phyloP scores from a whole-genome alignment of 2,797 vertebrate species.

The Gobionotothen gibberifrons region DNA sequence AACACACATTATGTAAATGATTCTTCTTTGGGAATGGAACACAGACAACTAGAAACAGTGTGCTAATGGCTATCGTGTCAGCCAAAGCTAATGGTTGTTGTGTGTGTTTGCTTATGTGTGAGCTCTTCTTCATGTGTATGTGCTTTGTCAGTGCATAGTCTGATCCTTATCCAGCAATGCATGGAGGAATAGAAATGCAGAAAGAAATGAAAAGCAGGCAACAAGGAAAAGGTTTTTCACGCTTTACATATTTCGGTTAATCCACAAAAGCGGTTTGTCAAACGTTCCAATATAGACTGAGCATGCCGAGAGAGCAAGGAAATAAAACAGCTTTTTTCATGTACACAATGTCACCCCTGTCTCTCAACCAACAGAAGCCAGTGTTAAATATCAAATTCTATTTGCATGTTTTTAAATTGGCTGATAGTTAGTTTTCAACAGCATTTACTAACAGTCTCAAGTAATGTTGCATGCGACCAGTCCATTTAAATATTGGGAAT shows the following conservation, averaged over 20 bases:
- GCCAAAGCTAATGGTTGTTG: conserved; percentile 81
- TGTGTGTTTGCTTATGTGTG: conserved; percentile 58
- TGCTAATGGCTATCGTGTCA: conserved; percentile 82
- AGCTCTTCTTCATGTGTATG: conserved; percentile 1
- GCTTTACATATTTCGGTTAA: conserved; percentile 56
- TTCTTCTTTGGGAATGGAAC: conserved; percentile 79
- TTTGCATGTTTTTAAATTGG: conserved; percentile 72
- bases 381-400: conserved; percentile 57
- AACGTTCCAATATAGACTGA: conserved; percentile 5
- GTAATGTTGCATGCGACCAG: conserved; percentile 54
- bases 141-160: conserved; percentile 14
- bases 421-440: conserved; percentile 56
- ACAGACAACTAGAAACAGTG: conserved; percentile 72
- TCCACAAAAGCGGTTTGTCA: conserved; percentile 55
- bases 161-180: conserved; percentile 13
- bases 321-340: conserved; percentile 52
- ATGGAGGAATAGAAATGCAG: conserved; percentile 10
- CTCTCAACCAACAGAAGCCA: conserved; percentile 44
- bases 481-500: conserved; percentile 37
- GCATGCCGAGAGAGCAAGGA: conserved; percentile 6
- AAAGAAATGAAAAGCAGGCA: conserved; percentile 13
- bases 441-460: conserved; percentile 65
- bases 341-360: conserved; percentile 71
- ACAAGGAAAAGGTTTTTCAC: conserved; percentile 50
- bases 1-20: conserved; percentile 88